Evolutionary conservation across 2,113 vertebrate genomes (phyloP).

Genomic region (Corythornis vintsioides): DNA sequence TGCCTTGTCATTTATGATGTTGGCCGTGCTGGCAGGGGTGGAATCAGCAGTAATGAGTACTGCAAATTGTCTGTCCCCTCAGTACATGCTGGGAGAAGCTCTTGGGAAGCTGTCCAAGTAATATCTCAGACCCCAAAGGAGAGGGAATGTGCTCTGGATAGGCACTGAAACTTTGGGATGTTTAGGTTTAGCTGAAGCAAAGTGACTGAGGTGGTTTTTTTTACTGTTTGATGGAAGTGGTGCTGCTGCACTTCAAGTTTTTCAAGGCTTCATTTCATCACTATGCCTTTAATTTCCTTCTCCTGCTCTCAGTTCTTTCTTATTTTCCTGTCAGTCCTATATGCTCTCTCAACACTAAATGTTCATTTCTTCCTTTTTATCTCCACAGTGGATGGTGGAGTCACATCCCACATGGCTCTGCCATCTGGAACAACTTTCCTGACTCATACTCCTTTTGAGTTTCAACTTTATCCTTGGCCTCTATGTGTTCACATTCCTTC

Average conservation of each 20-base stretch:
- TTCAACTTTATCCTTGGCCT: constrained; percentile 42
- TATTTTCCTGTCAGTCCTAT: constrained; percentile 3
- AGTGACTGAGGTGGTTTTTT: background rate
- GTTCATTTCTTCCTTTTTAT: constrained; percentile 43
- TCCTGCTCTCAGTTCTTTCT: constrained; percentile 1
- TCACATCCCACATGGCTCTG: constrained; percentile 35
- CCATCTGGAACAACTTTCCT: constrained; percentile 55
- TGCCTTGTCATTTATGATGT: background rate
- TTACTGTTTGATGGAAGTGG: background rate
- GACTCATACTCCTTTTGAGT: constrained; percentile 41
- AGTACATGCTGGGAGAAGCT: background rate
- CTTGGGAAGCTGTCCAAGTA: background rate
- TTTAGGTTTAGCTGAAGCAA: background rate
- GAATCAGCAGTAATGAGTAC: background rate
- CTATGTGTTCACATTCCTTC: constrained; percentile 24
- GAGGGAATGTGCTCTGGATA: background rate
- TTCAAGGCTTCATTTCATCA: constrained; percentile 7
- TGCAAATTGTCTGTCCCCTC: background rate
- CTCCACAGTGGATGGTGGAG: constrained; percentile 27
- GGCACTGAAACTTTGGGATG: background rate
- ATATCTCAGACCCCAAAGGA: background rate
- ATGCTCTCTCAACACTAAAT: background rate
- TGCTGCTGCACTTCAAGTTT: background rate
- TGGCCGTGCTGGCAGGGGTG: background rate
- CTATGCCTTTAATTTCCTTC: constrained; percentile 10